Conservation (phyloP, 2,113 vertebrate genomes). For the Centropus unirufus region DNA sequence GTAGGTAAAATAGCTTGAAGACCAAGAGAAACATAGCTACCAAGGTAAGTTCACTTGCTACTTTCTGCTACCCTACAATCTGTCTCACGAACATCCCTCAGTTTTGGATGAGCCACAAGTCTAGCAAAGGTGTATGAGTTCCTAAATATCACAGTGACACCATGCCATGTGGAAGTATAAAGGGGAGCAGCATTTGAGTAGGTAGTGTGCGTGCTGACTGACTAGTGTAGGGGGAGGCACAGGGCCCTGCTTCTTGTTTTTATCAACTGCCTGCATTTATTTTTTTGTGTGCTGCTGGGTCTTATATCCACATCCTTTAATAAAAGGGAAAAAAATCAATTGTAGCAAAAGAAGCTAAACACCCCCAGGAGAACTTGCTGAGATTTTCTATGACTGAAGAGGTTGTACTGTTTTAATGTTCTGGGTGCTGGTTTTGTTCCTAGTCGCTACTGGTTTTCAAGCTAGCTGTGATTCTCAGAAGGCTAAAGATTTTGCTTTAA, state of each 20-base stretch:
- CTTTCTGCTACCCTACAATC: neutral
- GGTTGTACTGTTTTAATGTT: neutral
- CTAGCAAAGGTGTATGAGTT: neutral
- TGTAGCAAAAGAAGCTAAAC: neutral
- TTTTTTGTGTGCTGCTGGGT: neutral
- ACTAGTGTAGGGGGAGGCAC: neutral
- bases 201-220: neutral
- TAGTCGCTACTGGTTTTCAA: neutral
- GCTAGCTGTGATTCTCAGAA: neutral
- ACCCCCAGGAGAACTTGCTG: neutral
- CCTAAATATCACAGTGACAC: neutral
- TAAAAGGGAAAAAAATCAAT: neutral
- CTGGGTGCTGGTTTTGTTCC: neutral
- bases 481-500: neutral
- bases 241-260: neutral
- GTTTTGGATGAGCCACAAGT: neutral
- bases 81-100: neutral
- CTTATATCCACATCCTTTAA: constrained; percentile 1
- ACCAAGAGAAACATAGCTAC: rapidly evolving
- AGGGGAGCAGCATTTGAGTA: neutral
- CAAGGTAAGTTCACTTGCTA: neutral
- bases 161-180: neutral
- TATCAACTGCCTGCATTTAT: neutral
- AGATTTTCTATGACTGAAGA: neutral
- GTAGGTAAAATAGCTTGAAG: neutral